Evolutionary conservation across 2,888 invertebrate genomes (phyloP).

Genomic region (Lycia hirtaria): DNA sequence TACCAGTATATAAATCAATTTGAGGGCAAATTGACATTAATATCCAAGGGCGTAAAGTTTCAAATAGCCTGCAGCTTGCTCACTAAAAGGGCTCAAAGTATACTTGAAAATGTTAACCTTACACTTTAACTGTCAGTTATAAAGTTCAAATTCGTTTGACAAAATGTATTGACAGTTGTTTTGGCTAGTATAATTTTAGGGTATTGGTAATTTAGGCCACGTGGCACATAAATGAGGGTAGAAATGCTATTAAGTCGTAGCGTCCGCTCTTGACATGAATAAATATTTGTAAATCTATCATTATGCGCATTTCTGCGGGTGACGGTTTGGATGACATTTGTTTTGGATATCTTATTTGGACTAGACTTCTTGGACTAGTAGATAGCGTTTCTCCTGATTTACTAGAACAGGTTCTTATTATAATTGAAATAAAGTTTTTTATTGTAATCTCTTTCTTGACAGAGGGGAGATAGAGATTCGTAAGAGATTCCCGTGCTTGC

Average conservation of each 20-base stretch:
- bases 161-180: not conserved
- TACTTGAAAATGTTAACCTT: not conserved
- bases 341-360: not conserved
- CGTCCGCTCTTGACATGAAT: constrained; percentile 35
- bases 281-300: constrained; percentile 48
- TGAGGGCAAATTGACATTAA: constrained; percentile 12
- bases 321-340: constrained; percentile 3
- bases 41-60: constrained; percentile 16
- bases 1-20: constrained; percentile 23
- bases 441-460: too few species aligned
- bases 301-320: constrained; percentile 44
- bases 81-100: not conserved
- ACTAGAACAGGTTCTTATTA: too few species aligned
- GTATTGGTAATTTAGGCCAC: constrained; percentile 55
- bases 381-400: too few species aligned
- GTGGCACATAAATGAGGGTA: constrained; percentile 46
- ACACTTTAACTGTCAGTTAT: not conserved
- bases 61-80: constrained; percentile 15
- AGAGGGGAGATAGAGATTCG: too few species aligned
- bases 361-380: too few species aligned
- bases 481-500: too few species aligned
- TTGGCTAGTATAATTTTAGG: constrained; percentile 42
- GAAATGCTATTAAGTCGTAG: constrained; percentile 41
- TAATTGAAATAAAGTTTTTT: too few species aligned
- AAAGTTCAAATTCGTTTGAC: constrained; percentile 8